Percentiles rank a stretch among this genome's conserved stretches.
phyloP scores from a whole-genome alignment of 2,113 vertebrate species.

The Erythrocercus mccallii region DNA sequence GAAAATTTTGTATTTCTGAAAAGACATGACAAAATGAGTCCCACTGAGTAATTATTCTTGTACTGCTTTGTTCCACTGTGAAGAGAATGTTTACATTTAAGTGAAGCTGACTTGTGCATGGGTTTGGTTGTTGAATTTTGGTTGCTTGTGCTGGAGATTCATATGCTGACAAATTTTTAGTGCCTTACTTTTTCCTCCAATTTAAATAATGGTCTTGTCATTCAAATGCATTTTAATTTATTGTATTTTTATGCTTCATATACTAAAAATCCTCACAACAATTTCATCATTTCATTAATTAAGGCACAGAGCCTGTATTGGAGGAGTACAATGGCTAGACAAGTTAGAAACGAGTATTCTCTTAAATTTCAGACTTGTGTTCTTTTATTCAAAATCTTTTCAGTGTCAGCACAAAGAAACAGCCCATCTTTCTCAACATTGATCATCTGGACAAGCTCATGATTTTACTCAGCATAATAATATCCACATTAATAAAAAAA shows the following conservation, averaged over 20 bases:
- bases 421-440: neutral
- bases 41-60: neutral
- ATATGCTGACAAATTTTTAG: neutral
- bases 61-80: neutral
- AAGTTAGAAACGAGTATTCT: neutral
- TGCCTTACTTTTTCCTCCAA: neutral
- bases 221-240: neutral
- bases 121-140: neutral
- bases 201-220: neutral
- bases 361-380: neutral
- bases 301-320: neutral
- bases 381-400: conserved; percentile 5
- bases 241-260: neutral
- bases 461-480: conserved; percentile 4
- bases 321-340: neutral
- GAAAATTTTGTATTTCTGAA: neutral
- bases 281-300: neutral
- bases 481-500: neutral
- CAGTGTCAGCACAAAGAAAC: conserved; percentile 9
- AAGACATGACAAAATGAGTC: neutral
- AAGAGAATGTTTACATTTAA: neutral
- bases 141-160: neutral
- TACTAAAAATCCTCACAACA: neutral
- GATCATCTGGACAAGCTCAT: conserved; percentile 31
- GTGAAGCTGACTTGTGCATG: neutral